Evolutionary conservation across 2,797 vertebrate genomes (phyloP).

Genomic region (Sebastes nivosus): DNA sequence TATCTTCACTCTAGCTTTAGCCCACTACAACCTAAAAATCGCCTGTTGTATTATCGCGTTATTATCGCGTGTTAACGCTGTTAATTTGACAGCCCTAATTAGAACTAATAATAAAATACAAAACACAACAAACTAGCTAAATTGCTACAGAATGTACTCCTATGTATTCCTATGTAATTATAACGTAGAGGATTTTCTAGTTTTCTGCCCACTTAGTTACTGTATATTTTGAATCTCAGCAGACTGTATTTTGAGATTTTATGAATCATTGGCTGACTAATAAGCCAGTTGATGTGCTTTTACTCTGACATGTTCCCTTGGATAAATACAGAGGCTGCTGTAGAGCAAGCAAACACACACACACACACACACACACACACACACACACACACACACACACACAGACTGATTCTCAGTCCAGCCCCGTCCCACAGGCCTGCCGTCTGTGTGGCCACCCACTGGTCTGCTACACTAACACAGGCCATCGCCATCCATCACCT

Average conservation of each 20-base stretch:
- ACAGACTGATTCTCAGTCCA: conserved; percentile 9
- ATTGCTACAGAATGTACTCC: not conserved
- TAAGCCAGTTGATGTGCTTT: not conserved
- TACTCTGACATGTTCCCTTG: not conserved
- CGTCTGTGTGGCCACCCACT: conserved; percentile 25
- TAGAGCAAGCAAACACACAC: conserved; percentile 3
- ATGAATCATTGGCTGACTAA: not conserved
- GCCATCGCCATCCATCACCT: conserved; percentile 67
- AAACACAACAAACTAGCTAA: not conserved
- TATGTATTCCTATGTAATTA: not conserved
- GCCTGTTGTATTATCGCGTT: too few relatives aligned
- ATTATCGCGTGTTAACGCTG: too few relatives aligned
- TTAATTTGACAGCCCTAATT: too few relatives aligned
- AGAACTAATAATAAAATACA: not conserved
- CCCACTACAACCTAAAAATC: too few relatives aligned
- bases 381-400: not conserved
- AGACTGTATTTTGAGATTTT: not conserved
- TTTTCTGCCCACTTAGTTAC: not conserved
- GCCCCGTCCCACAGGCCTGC: conserved; percentile 12
- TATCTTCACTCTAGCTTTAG: too few relatives aligned
- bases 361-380: not conserved
- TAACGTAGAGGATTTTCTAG: not conserved
- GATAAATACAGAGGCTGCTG: not conserved
- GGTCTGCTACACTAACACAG: conserved; percentile 36
- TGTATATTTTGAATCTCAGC: not conserved